Conservation (phyloP, 2,797 vertebrate species). For the Pangasius macronema region DNA sequence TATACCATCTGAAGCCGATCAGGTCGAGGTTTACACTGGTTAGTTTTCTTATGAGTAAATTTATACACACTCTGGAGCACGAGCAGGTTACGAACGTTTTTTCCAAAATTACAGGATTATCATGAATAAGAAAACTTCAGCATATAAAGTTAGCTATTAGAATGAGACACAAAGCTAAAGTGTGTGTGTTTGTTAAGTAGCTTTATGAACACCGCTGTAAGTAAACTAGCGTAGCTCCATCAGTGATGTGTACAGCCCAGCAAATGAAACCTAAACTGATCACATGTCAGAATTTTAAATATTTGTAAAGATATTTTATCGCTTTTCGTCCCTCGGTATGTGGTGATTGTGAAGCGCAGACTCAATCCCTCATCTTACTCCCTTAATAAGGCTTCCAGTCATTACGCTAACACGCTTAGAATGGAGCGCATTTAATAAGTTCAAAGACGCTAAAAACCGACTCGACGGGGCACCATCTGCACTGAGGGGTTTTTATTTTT, state of each 20-base stretch:
- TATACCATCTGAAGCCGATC: no score
- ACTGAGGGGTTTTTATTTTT: neutral
- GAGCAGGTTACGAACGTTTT: no score
- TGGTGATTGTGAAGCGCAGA: neutral
- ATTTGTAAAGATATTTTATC: neutral
- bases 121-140: no score
- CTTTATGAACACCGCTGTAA: neutral
- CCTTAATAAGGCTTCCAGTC: neutral
- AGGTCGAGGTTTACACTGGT: no score
- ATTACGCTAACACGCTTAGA: neutral
- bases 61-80: no score
- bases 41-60: no score
- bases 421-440: neutral
- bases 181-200: neutral
- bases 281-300: neutral
- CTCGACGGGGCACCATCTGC: constrained; percentile 16
- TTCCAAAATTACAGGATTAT: no score
- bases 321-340: neutral
- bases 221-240: neutral
- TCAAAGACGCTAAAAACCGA: constrained; percentile 23
- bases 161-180: no score
- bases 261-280: neutral
- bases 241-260: neutral
- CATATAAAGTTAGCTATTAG: no score
- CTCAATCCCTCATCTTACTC: neutral